These are phyloP conservation scores for Nemapogon koenigi DNA, from an alignment of 2,888 invertebrate genomes.

Conservation along the genomic window DNA sequence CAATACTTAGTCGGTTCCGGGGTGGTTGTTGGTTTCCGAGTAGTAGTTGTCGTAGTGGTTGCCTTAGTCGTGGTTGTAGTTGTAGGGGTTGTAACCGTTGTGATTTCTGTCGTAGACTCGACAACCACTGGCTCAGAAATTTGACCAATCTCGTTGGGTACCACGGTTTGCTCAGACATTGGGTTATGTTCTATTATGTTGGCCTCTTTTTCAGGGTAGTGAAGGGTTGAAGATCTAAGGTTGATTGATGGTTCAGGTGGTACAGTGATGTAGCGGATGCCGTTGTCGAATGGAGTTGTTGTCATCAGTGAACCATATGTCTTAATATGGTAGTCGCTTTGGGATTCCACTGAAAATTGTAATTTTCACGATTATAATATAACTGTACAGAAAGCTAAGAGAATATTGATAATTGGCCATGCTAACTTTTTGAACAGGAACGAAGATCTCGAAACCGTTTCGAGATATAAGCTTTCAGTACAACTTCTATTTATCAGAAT, in stretches of 20 bases:
- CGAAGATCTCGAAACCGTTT: too few species aligned
- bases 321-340: slow-evolving; percentile 82
- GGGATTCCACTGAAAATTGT: slow-evolving; percentile 77
- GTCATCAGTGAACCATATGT: slow-evolving; percentile 48
- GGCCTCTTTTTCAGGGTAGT: slow-evolving; percentile 37
- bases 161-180: slow-evolving; percentile 50
- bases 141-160: slow-evolving; percentile 45
- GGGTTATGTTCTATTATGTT: slow-evolving; percentile 43
- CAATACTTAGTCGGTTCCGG: slow-evolving; percentile 72
- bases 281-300: slow-evolving; percentile 46
- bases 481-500: too few species aligned
- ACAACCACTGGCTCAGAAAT: slow-evolving; percentile 40
- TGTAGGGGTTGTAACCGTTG: slow-evolving; percentile 34
- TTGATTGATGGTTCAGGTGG: slow-evolving; percentile 41
- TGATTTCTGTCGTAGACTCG: slow-evolving; percentile 33
- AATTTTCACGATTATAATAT: slow-evolving; percentile 8
- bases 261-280: slow-evolving; percentile 52
- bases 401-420: too few species aligned
- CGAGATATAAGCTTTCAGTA: too few species aligned
- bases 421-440: too few species aligned
- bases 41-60: slow-evolving; percentile 47
- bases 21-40: slow-evolving; percentile 65
- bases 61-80: slow-evolving; percentile 49
- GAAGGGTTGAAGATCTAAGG: slow-evolving; percentile 49
- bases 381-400: too few species aligned